A percentile compares a stretch with the other conserved stretches of the same genome.
phyloP scores from a whole-genome alignment of 1,140 invertebrate genomes.

The Coelopa frigida region DNA sequence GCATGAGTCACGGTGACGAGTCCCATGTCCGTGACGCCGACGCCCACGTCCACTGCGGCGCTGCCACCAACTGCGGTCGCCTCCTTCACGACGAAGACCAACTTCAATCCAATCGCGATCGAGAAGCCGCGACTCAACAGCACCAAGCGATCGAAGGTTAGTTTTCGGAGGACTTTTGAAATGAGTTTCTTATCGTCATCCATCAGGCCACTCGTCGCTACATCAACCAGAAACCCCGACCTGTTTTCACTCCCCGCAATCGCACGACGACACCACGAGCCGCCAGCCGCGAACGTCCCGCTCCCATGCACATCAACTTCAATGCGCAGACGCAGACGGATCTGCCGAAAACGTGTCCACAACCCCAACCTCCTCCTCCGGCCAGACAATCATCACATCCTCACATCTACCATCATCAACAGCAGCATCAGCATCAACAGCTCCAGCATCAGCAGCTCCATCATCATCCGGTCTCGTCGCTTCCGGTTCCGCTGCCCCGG shows the following conservation, averaged over 20 bases:
- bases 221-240: slow-evolving; percentile 6
- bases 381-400: too few species aligned
- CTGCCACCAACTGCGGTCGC: too few species aligned
- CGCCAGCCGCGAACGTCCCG: not conserved
- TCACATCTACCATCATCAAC: too few species aligned
- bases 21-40: not conserved
- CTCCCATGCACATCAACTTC: slow-evolving; percentile 1
- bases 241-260: slow-evolving; percentile 10
- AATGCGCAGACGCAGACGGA: not conserved
- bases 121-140: slow-evolving; percentile 1
- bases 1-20: not conserved
- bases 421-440: not conserved
- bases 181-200: too few species aligned
- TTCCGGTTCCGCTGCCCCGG: not conserved
- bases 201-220: slow-evolving; percentile 5
- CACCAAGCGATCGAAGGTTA: slow-evolving; percentile 1
- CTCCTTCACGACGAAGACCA: too few species aligned
- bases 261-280: not conserved
- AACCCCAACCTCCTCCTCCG: not conserved
- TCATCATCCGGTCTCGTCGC: not conserved
- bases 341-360: not conserved
- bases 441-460: too few species aligned
- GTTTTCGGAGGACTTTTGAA: too few species aligned
- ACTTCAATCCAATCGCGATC: too few species aligned
- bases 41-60: not conserved